Percentiles rank a stretch among this genome's conserved stretches.
Evolutionary conservation across 1,140 invertebrate genomes (phyloP).

Genomic region (Euglossa dilemma): DNA sequence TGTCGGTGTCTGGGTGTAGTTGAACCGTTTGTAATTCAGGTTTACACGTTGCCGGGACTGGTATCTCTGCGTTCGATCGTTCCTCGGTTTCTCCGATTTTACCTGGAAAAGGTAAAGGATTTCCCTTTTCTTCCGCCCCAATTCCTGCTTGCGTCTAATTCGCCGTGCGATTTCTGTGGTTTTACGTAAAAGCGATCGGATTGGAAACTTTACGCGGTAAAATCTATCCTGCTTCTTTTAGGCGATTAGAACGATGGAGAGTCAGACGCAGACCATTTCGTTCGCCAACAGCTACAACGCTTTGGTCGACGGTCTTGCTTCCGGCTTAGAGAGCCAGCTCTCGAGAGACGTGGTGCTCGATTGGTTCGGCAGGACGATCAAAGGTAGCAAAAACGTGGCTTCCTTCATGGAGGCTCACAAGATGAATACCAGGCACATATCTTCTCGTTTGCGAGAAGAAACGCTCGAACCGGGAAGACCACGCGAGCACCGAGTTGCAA

Average conservation of each 20-base stretch:
- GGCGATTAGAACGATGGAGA: constrained; percentile 25
- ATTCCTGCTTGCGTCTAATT: background rate
- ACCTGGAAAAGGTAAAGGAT: constrained; percentile 26
- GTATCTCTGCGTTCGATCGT: constrained; percentile 73
- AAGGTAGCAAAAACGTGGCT: constrained; percentile 69
- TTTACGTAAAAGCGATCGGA: background rate
- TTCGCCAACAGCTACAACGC: constrained; percentile 72
- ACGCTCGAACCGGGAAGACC: constrained; percentile 29
- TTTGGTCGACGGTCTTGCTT: constrained; percentile 69
- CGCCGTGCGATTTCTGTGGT: background rate
- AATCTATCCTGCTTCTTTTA: background rate
- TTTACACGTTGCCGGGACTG: constrained; percentile 84
- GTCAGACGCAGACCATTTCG: constrained; percentile 64
- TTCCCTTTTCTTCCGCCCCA: background rate
- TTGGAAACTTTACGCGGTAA: background rate
- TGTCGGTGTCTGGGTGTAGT: constrained; percentile 78
- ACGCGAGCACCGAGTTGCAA: background rate
- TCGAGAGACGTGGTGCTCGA: constrained; percentile 71
- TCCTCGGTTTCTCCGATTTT: constrained; percentile 57
- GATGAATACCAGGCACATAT: constrained; percentile 67
- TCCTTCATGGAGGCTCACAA: constrained; percentile 71
- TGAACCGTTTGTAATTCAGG: constrained; percentile 84
- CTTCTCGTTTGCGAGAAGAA: constrained; percentile 61
- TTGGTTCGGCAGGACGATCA: constrained; percentile 76
- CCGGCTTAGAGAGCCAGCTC: constrained; percentile 70